Evolutionary conservation across 35 echinoderm and acorn worm genomes (phyloP).

Genomic region (Ptychodera flava): DNA sequence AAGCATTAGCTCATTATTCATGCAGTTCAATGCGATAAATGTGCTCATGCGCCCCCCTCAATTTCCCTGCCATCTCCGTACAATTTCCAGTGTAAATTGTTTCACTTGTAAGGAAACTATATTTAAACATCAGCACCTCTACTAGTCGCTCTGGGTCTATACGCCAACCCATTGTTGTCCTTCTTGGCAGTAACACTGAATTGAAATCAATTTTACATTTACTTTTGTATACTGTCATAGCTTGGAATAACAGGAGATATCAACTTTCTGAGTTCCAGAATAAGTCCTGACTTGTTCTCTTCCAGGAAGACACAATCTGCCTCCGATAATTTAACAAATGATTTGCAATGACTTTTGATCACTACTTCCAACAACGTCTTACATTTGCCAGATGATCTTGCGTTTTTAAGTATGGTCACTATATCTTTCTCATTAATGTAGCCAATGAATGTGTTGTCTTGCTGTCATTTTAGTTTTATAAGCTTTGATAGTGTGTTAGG

Average conservation of each 20-base stretch:
- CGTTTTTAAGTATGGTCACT: too few species aligned
- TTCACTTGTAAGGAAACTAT: constrained; percentile 8
- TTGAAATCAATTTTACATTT: constrained; percentile 39
- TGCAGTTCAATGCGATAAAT: constrained; percentile 11
- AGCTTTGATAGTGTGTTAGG: too few species aligned
- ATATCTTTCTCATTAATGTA: too few species aligned
- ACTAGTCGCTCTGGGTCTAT: constrained; percentile 12
- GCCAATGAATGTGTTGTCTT: too few species aligned
- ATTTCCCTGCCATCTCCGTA: constrained; percentile 36
- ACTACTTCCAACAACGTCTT: too few species aligned
- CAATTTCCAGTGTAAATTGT: constrained; percentile 10
- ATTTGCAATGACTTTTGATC: too few species aligned
- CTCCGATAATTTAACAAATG: too few species aligned
- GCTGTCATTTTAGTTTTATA: too few species aligned
- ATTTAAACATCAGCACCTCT: constrained; percentile 27
- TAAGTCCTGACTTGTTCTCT: constrained; percentile 28
- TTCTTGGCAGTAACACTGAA: constrained; percentile 19
- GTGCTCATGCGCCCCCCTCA: constrained; percentile 32
- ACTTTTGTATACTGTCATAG: constrained; percentile 2
- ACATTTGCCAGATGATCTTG: too few species aligned
- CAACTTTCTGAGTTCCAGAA: neutral
- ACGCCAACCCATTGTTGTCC: constrained; percentile 28
- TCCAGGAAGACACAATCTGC: neutral
- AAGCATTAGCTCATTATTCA: constrained; percentile 14
- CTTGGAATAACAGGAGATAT: neutral